Evolutionary conservation across 2,797 vertebrate genomes (phyloP).

Genomic region (Melanotaenia pygmaea): DNA sequence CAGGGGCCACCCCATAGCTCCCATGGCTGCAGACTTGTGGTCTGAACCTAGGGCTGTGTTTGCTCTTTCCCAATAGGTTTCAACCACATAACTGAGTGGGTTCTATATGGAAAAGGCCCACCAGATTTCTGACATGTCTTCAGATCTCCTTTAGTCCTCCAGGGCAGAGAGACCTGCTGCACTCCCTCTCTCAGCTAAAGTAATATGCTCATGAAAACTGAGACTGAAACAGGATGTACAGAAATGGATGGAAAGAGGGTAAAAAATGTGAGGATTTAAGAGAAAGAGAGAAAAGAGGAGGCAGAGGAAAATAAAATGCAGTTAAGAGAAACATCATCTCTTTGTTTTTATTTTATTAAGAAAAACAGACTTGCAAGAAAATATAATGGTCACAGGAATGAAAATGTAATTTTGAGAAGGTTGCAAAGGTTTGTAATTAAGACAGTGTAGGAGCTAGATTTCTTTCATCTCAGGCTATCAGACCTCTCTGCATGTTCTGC

Average conservation of each 20-base stretch:
- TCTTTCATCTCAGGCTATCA: constrained; percentile 59
- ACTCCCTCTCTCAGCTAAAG: constrained; percentile 47
- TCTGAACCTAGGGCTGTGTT: constrained; percentile 66
- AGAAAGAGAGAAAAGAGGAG: constrained; percentile 1
- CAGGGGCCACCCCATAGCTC: constrained; percentile 53
- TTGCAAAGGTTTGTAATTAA: constrained; percentile 62
- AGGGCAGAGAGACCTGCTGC: constrained; percentile 58
- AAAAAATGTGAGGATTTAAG: constrained; percentile 24
- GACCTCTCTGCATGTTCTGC: constrained; percentile 68
- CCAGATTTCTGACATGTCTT: constrained; percentile 66
- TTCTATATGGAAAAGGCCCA: constrained; percentile 65
- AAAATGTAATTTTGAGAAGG: constrained; percentile 56
- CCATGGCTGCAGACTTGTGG: constrained; percentile 49
- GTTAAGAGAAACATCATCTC: constrained; percentile 31
- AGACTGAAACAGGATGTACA: constrained; percentile 43
- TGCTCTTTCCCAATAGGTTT: constrained; percentile 65
- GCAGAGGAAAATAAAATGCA: constrained; percentile 14
- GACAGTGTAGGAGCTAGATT: constrained; percentile 39
- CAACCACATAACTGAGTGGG: constrained; percentile 66
- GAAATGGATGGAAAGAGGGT: constrained; percentile 21
- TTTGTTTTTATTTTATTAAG: constrained; percentile 36
- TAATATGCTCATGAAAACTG: constrained; percentile 37
- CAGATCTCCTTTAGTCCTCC: constrained; percentile 62
- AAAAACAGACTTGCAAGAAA: constrained; percentile 51
- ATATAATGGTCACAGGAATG: constrained; percentile 24